phyloP scores from a whole-genome alignment of 2,797 vertebrate species.

The Alcedo atthis region DNA sequence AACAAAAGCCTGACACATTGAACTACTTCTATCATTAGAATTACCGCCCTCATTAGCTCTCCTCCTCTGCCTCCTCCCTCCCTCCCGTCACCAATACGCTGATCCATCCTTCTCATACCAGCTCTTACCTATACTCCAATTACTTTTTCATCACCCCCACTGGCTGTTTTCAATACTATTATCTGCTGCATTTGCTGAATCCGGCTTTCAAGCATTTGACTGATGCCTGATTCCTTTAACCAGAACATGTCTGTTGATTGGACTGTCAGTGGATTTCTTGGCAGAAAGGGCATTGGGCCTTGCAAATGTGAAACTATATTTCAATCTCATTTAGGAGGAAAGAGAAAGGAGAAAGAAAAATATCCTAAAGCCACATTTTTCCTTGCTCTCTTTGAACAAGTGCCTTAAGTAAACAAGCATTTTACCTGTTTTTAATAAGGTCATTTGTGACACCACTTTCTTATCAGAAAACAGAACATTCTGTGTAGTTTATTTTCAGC shows the following conservation, averaged over 20 bases:
- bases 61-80: slow-evolving; percentile 23
- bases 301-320: slow-evolving; percentile 76
- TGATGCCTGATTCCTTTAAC: slow-evolving; percentile 73
- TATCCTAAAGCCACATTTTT: slow-evolving; percentile 64
- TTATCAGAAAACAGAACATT: slow-evolving; percentile 55
- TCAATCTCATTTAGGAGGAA: slow-evolving; percentile 74
- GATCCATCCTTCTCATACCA: slow-evolving; percentile 59
- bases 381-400: slow-evolving; percentile 57
- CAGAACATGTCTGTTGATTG: slow-evolving; percentile 73
- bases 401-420: slow-evolving; percentile 72
- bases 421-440: slow-evolving; percentile 77
- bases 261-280: slow-evolving; percentile 76
- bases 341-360: slow-evolving; percentile 53
- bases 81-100: slow-evolving; percentile 8
- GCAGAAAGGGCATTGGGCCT: slow-evolving; percentile 74
- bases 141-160: slow-evolving; percentile 57
- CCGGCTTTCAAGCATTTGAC: slow-evolving; percentile 56
- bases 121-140: slow-evolving; percentile 59
- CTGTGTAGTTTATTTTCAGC: slow-evolving; percentile 49
- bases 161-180: slow-evolving; percentile 69
- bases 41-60: slow-evolving; percentile 54
- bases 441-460: slow-evolving; percentile 74
- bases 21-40: slow-evolving; percentile 52
- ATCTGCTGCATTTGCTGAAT: slow-evolving; percentile 71
- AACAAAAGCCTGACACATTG: slow-evolving; percentile 36